Conservation (phyloP, 1,140 invertebrate genomes). For the Caenorhabditis tropicalis region DNA sequence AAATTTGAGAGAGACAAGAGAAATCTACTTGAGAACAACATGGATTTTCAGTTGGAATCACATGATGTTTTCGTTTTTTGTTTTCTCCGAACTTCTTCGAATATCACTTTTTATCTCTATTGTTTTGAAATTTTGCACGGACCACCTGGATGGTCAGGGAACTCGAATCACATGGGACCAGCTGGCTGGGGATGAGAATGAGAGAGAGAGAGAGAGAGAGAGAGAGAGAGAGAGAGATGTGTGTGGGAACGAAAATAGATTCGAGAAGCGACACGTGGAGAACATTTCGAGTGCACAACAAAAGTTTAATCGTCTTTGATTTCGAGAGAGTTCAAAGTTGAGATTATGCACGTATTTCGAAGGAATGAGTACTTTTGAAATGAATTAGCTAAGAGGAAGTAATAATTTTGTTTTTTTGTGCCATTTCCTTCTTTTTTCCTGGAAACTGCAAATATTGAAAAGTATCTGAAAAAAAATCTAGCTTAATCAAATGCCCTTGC, state of each 20-base stretch:
- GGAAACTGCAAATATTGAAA: too few relatives aligned
- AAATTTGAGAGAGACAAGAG: neutral
- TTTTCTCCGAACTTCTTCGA: neutral
- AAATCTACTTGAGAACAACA: conserved; percentile 4
- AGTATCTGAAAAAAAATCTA: too few relatives aligned
- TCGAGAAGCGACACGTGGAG: neutral
- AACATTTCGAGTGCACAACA: too few relatives aligned
- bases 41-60: neutral
- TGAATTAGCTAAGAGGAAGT: too few relatives aligned
- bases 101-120: neutral
- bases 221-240: neutral
- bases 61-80: neutral
- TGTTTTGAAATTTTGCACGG: conserved; percentile 8
- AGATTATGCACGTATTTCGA: too few relatives aligned
- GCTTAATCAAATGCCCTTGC: too few relatives aligned
- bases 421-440: too few relatives aligned
- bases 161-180: conserved; percentile 9
- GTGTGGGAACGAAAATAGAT: neutral
- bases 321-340: too few relatives aligned
- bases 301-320: too few relatives aligned
- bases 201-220: neutral
- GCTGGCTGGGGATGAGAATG: neutral
- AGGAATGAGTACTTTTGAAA: too few relatives aligned
- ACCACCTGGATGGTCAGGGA: conserved; percentile 17
- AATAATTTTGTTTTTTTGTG: too few relatives aligned